phyloP scores from a whole-genome alignment of 2,113 vertebrate genomes.

The Odocoileus virginianus region DNA sequence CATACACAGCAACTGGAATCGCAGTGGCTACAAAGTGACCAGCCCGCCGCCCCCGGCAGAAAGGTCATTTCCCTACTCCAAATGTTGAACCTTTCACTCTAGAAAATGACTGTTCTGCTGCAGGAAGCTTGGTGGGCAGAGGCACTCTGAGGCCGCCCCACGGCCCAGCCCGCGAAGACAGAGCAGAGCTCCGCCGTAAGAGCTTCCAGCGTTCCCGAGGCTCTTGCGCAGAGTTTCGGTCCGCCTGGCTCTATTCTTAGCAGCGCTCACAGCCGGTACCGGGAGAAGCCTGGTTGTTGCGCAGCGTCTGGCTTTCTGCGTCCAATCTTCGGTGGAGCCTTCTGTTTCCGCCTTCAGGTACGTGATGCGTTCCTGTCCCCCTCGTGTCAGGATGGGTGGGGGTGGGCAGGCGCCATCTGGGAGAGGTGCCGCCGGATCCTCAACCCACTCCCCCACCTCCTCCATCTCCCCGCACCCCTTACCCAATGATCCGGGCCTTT shows the following conservation, averaged over 20 bases:
- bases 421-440: not conserved
- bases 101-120: not conserved
- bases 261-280: slow-evolving; percentile 37
- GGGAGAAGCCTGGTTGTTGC: slow-evolving; percentile 36
- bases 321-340: slow-evolving; percentile 56
- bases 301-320: slow-evolving; percentile 52
- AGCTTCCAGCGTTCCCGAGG: not conserved
- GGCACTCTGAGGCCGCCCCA: not conserved
- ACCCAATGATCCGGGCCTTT: slow-evolving; percentile 1
- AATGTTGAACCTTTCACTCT: not conserved
- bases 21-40: not conserved
- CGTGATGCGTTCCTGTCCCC: not conserved
- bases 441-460: not conserved
- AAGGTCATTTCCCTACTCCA: not conserved
- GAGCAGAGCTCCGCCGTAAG: not conserved
- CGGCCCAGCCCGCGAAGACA: not conserved
- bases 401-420: slow-evolving; percentile 51
- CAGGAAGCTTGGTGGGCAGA: not conserved
- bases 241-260: slow-evolving; percentile 61
- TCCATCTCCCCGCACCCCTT: not conserved
- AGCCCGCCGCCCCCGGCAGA: fast-evolving
- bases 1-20: fast-evolving
- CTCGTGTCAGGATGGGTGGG: not conserved
- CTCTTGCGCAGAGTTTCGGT: not conserved
- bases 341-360: slow-evolving; percentile 72